phyloP scores from a whole-genome alignment of 2,888 invertebrate species.

The Pollenia angustigena region DNA sequence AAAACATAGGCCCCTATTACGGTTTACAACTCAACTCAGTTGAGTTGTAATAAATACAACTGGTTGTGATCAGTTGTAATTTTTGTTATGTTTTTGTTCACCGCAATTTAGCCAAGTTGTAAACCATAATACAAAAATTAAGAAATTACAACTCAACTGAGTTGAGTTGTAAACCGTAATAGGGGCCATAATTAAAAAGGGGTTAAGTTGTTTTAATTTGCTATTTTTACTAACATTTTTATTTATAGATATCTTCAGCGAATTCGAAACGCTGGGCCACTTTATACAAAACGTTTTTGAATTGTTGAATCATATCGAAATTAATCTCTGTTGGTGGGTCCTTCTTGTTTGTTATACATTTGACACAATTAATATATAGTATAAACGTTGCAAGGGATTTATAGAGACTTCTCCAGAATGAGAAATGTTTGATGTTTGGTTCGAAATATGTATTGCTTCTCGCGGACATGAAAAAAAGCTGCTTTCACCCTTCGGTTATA shows the following conservation, averaged over 20 bases:
- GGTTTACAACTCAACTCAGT: no score
- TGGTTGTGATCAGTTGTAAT: no score
- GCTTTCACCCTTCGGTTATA: neutral
- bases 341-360: neutral
- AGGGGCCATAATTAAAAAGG: no score
- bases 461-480: neutral
- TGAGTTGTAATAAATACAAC: no score
- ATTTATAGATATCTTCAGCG: neutral
- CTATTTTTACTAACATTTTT: constrained; percentile 10
- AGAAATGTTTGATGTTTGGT: no score
- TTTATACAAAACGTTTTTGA: constrained; percentile 4
- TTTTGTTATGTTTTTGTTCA: no score
- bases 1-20: no score
- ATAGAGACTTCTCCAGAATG: neutral
- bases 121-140: no score
- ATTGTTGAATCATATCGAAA: constrained; percentile 11
- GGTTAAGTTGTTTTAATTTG: constrained; percentile 11
- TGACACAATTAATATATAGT: neutral
- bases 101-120: no score
- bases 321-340: neutral
- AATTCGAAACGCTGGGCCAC: neutral
- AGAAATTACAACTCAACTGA: no score
- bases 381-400: neutral
- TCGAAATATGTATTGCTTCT: no score
- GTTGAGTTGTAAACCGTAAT: no score